Percentiles rank a stretch among this genome's conserved stretches.
These are phyloP conservation scores for Solenopsis fugax DNA, from an alignment of 1,140 invertebrate species.

Conservation along the genomic window DNA sequence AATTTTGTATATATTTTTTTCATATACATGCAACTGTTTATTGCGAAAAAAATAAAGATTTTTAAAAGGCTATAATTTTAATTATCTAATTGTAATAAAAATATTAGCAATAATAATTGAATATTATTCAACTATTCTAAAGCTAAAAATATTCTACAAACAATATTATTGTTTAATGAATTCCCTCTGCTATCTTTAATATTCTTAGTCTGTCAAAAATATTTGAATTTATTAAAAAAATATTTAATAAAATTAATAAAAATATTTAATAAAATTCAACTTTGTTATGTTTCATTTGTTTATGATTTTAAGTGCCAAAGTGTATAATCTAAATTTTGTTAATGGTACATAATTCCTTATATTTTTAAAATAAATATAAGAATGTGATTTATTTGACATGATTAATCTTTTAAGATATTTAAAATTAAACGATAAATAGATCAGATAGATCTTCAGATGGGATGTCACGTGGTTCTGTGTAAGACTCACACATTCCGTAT, in stretches of 20 bases:
- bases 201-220: not conserved
- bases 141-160: slow-evolving; percentile 14
- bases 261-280: not conserved
- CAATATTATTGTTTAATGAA: not conserved
- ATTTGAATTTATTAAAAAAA: not conserved
- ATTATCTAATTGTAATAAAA: not conserved
- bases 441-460: too few species aligned
- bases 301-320: not conserved
- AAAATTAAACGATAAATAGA: too few species aligned
- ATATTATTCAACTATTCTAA: not conserved
- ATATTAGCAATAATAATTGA: not conserved
- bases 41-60: not conserved
- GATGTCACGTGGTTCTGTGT: too few species aligned
- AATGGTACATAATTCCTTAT: too few species aligned
- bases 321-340: not conserved
- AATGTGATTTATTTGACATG: not conserved
- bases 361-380: not conserved
- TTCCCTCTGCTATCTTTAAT: not conserved
- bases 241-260: not conserved
- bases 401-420: too few species aligned
- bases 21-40: not conserved
- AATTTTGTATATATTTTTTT: not conserved
- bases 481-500: too few species aligned
- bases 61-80: not conserved
- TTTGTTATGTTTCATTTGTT: not conserved